Evolutionary conservation across 2,113 vertebrate genomes (phyloP).

Genomic region (Tetrao urogallus): DNA sequence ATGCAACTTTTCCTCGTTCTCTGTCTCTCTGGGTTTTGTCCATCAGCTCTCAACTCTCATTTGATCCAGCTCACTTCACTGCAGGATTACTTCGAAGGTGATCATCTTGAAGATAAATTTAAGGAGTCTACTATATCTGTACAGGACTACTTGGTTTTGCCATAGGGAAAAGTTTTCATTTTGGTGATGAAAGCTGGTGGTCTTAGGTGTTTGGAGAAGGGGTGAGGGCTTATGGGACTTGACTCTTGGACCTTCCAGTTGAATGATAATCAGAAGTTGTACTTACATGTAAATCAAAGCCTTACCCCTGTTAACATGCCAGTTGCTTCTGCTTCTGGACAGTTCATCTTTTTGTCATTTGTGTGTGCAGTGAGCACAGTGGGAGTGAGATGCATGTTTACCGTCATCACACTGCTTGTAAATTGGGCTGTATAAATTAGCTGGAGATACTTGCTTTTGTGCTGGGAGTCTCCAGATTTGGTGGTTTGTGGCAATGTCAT

Average conservation of each 20-base stretch:
- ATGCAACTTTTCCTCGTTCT: not conserved
- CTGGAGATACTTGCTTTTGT: slow-evolving; percentile 11
- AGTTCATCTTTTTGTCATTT: slow-evolving; percentile 71
- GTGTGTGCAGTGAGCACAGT: slow-evolving; percentile 82
- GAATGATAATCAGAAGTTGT: slow-evolving; percentile 62
- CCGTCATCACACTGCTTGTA: slow-evolving; percentile 3
- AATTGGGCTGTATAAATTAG: slow-evolving; percentile 38
- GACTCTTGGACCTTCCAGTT: slow-evolving; percentile 30
- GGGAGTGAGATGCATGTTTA: slow-evolving; percentile 50
- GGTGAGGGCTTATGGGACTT: not conserved
- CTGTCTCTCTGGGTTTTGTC: not conserved
- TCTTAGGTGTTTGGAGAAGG: not conserved
- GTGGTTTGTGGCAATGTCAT: slow-evolving; percentile 6
- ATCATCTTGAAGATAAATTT: not conserved
- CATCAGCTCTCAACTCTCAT: not conserved
- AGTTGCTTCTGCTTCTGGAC: slow-evolving; percentile 56
- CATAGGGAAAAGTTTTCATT: not conserved
- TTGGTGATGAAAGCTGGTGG: not conserved
- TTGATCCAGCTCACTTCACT: not conserved
- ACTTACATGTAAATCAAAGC: slow-evolving; percentile 83
- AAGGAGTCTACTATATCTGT: not conserved
- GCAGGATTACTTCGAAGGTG: not conserved
- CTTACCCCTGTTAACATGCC: slow-evolving; percentile 67
- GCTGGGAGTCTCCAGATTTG: slow-evolving; percentile 10
- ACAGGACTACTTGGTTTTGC: not conserved